Base-by-base conservation (phyloP, 2,113 vertebrate genomes). In the Jaculus jaculus region DNA sequence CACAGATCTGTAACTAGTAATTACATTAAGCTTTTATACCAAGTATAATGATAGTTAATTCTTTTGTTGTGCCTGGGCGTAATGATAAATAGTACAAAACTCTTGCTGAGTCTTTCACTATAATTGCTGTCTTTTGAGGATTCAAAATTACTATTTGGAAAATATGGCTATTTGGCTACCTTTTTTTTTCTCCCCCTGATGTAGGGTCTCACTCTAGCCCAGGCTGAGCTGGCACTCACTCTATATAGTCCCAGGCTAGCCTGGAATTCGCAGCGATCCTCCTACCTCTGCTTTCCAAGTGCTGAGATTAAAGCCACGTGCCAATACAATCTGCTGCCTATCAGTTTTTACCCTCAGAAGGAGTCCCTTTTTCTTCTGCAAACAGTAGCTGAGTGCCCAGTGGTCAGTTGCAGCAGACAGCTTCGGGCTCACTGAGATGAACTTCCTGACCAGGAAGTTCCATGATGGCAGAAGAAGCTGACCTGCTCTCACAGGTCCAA, bases 41-140 rank as follows among this genome's bases (percentile, higher is more conserved):
- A 42, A 47, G 58, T 54, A 54, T 95, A 93, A 89, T 65, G 58
- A 60, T 60, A 87, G 91, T 75, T 95, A 61, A 93, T 83, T 92
- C 47, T 95, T 91, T 84, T 60, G 23, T 87, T 79, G 65, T 92
- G 54, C 65, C 26, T 63, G 34, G 63, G 78, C 24, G 81, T 92
- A 77, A 66, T 72, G 80, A 42, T 91, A 34, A 95, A 34, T 54
- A n/a, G 47, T 60, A 68, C 7, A 60, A 26, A 68, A 74, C 34
- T 77, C 51, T 78, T 37, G 69, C 51, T 4, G 23, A 28, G n/a
- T 61, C 75, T 30, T 24, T 87, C 39, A 60, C 63, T 87, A 42
- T 26, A 20, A 65, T 63, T 26, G 23, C n/a, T 95, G 71, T 28
- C 89, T 89, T 88, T 78, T 15, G 58, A 58, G 66, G 74, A 86